A percentile compares a stretch with the other conserved stretches of the same genome.
phyloP scores from a whole-genome alignment of 2,113 vertebrate genomes.

The Acinonyx jubatus region DNA sequence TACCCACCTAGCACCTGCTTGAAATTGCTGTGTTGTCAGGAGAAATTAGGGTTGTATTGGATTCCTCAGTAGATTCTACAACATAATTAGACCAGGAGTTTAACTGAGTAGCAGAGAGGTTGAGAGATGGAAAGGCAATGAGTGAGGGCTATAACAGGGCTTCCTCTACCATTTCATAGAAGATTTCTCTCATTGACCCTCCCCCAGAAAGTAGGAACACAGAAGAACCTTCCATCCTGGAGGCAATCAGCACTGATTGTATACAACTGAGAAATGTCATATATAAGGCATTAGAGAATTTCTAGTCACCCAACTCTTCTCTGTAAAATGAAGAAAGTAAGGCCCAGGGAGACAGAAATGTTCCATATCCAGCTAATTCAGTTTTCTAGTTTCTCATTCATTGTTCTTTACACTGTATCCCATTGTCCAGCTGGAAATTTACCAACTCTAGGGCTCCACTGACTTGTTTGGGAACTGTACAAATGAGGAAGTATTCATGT shows the following conservation, averaged over 20 bases:
- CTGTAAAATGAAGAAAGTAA: not conserved
- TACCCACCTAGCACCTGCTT: conserved; percentile 79
- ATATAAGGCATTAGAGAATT: not conserved
- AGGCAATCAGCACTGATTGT: not conserved
- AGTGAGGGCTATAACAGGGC: not conserved
- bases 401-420: not conserved
- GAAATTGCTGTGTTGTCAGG: conserved; percentile 77
- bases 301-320: not conserved
- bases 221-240: not conserved
- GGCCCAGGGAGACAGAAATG: not conserved
- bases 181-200: not conserved
- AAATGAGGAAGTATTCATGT: not conserved
- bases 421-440: not conserved
- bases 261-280: not conserved
- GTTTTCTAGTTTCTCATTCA: not conserved
- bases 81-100: conserved; percentile 66
- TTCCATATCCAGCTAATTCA: not conserved
- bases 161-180: not conserved
- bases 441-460: not conserved
- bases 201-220: not conserved
- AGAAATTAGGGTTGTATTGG: conserved; percentile 54
- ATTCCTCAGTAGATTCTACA: conserved; percentile 65
- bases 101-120: not conserved
- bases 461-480: not conserved
- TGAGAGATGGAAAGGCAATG: not conserved